Percentiles rank a stretch among this genome's conserved stretches.
Evolutionary conservation across 2,797 vertebrate genomes (phyloP).

Genomic region (Onychomys leucogaster): DNA sequence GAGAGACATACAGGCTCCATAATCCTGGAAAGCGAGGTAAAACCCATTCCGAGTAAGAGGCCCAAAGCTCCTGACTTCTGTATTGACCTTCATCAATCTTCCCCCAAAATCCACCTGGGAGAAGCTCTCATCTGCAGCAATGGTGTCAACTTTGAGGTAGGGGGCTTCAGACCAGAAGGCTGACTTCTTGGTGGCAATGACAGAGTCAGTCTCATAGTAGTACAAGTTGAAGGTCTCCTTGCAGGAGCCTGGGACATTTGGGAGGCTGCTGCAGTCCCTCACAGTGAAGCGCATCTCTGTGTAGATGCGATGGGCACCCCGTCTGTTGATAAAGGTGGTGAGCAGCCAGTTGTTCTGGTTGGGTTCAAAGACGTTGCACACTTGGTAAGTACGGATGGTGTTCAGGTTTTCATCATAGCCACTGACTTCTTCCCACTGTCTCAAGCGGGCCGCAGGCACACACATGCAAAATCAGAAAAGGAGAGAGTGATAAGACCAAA

Average conservation of each 20-base stretch:
- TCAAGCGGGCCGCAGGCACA: not conserved
- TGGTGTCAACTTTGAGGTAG: constrained; percentile 99
- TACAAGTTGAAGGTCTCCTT: constrained; percentile 99
- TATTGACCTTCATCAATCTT: constrained; percentile 98
- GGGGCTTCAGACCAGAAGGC: constrained; percentile 99
- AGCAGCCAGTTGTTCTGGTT: constrained; percentile 99
- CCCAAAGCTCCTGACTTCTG: constrained; percentile 97
- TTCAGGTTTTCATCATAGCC: constrained; percentile 99
- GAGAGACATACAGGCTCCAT: constrained; percentile 98
- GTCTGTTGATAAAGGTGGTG: constrained; percentile 97
- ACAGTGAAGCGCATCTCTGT: constrained; percentile 99
- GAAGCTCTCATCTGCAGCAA: constrained; percentile 98
- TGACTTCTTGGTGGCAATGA: constrained; percentile 97
- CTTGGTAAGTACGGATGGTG: constrained; percentile 99
- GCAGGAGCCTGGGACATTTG: constrained; percentile 97
- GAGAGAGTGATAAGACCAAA: constrained; percentile 56
- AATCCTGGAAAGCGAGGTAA: constrained; percentile 99
- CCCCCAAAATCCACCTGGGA: constrained; percentile 99
- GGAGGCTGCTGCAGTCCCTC: constrained; percentile 98
- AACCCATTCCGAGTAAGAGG: constrained; percentile 97
- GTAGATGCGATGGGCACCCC: constrained; percentile 96
- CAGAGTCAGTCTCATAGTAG: constrained; percentile 97
- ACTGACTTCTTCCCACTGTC: constrained; percentile 98
- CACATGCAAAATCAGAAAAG: constrained; percentile 56
- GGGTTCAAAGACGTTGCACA: constrained; percentile 98